A percentile compares a stretch with the other conserved stretches of the same genome.
Conservation (phyloP, 2,113 vertebrate species). For the Lampris megalopsis region DNA sequence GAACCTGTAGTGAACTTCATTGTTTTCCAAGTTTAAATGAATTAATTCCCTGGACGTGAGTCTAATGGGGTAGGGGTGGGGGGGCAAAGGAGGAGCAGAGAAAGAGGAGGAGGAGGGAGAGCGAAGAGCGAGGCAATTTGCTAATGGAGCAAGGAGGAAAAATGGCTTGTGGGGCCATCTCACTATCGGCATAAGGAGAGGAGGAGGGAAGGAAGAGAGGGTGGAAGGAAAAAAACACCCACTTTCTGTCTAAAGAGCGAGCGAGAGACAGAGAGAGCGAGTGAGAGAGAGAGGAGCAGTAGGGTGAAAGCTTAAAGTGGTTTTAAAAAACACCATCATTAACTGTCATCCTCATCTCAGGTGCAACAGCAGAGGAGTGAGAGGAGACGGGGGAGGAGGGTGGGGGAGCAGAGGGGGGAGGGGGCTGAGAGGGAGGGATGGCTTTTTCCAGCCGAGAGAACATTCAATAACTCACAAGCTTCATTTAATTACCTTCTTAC, state of each 20-base stretch:
- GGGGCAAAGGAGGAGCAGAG: constrained; percentile 30
- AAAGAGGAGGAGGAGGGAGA: constrained; percentile 24
- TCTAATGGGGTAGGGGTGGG: constrained; percentile 66
- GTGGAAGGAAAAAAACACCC: background rate
- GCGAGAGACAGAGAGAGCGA: too few relatives aligned
- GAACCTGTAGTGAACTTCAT: constrained; percentile 57
- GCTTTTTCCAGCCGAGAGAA: constrained; percentile 58
- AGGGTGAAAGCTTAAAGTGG: constrained; percentile 57
- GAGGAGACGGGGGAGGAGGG: constrained; percentile 22
- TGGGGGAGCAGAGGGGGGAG: constrained; percentile 15
- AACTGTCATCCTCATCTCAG: constrained; percentile 72
- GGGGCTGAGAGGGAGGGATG: constrained; percentile 29
- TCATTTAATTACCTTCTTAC: constrained; percentile 79
- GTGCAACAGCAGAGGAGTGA: constrained; percentile 34
- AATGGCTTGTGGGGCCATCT: constrained; percentile 48
- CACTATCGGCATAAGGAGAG: background rate
- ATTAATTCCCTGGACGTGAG: constrained; percentile 68
- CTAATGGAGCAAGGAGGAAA: constrained; percentile 78
- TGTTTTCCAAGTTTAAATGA: constrained; percentile 72
- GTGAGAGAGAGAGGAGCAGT: constrained; percentile 42
- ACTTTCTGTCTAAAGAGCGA: background rate
- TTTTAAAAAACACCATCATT: constrained; percentile 74
- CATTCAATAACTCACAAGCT: constrained; percentile 75
- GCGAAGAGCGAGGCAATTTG: constrained; percentile 72
- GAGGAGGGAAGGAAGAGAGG: background rate